Conservation (phyloP, 2,113 vertebrate genomes). For the Australoheros scitulus region DNA sequence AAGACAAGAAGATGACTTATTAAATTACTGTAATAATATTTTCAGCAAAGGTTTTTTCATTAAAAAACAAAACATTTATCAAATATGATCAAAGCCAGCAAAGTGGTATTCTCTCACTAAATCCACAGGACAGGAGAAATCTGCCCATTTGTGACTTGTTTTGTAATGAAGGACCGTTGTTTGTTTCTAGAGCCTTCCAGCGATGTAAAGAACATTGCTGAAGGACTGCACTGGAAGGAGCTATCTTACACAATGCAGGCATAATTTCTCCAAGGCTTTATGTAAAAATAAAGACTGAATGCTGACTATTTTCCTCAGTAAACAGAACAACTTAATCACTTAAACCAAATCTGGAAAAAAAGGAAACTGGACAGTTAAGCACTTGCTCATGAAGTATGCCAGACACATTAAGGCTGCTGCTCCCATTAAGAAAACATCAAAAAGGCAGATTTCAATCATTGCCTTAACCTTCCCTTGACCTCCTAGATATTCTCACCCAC, state of each 20-base stretch:
- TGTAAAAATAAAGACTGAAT: neutral
- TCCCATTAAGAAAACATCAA: conserved; percentile 11
- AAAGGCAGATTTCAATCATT: neutral
- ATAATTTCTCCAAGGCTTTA: neutral
- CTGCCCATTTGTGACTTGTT: neutral
- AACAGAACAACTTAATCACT: neutral
- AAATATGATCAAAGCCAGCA: neutral
- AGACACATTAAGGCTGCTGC: neutral
- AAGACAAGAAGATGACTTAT: neutral
- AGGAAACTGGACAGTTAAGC: neutral
- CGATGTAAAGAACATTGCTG: neutral
- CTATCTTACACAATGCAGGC: neutral
- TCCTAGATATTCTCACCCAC: neutral
- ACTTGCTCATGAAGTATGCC: neutral
- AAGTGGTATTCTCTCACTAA: neutral
- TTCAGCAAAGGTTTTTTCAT: neutral
- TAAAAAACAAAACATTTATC: neutral
- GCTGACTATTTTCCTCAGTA: neutral
- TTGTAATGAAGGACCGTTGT: neutral
- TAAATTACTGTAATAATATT: neutral
- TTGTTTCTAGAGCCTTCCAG: conserved; percentile 20
- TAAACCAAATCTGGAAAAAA: neutral
- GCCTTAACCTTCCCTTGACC: neutral
- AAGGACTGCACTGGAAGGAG: neutral
- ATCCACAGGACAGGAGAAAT: neutral